Evolutionary conservation across 2,113 vertebrate species (phyloP).

Genomic region (Coracopsis vasa): DNA sequence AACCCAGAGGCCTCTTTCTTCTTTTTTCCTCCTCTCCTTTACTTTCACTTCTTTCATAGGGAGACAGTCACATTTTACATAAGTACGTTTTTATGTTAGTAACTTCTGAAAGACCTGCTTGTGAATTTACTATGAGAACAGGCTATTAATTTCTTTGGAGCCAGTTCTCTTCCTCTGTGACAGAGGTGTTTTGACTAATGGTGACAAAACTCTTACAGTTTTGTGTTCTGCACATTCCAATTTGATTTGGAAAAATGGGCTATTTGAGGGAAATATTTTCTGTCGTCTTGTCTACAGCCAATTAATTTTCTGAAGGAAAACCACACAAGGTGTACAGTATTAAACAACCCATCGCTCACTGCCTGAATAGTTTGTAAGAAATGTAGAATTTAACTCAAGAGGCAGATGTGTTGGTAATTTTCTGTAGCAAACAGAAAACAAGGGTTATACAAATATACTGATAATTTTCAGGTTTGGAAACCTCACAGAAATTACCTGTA

Average conservation of each 20-base stretch:
- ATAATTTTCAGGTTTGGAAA: not conserved
- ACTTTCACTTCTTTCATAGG: not conserved
- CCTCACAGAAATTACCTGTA: not conserved
- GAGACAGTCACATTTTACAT: not conserved
- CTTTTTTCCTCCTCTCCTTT: not conserved
- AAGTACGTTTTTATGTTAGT: not conserved
- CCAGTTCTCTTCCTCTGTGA: not conserved
- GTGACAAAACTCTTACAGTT: not conserved
- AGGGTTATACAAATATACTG: not conserved
- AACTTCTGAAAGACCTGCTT: not conserved
- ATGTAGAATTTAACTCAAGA: not conserved
- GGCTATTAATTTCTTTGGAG: not conserved
- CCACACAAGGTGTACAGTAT: not conserved
- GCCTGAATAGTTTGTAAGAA: not conserved
- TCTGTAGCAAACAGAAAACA: not conserved
- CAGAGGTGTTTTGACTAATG: not conserved
- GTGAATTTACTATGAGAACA: not conserved
- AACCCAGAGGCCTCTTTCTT: not conserved
- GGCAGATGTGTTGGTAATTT: not conserved
- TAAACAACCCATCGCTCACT: not conserved
- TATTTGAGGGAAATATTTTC: not conserved
- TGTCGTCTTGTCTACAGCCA: not conserved
- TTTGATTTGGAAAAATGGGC: not conserved
- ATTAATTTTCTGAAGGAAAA: conserved; percentile 1
- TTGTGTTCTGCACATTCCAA: not conserved